These are phyloP conservation scores for Dinomys branickii DNA, from an alignment of 2,113 vertebrate species.

Conservation along the genomic window DNA sequence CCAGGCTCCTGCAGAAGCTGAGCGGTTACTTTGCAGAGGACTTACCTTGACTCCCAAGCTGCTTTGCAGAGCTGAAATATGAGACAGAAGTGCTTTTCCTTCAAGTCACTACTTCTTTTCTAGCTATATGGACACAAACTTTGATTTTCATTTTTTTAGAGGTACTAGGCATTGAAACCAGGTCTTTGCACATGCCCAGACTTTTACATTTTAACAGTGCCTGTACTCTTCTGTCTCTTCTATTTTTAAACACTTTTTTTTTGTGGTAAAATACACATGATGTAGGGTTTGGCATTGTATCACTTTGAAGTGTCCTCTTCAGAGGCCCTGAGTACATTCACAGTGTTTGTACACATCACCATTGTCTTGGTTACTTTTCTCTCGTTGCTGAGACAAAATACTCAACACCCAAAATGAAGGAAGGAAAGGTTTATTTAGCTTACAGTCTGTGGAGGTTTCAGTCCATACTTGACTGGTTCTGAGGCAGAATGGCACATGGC, in stretches of 20 bases:
- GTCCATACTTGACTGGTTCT: no score
- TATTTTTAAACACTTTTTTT: neutral
- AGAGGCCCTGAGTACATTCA: fast-evolving
- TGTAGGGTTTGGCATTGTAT: neutral
- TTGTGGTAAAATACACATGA: neutral
- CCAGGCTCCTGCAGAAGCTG: neutral
- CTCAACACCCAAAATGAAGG: no score
- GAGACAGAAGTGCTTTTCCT: neutral
- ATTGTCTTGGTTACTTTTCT: no score
- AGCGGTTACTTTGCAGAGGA: fast-evolving
- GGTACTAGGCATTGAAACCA: neutral
- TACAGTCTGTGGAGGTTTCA: no score
- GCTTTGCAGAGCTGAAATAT: neutral
- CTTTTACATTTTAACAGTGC: neutral
- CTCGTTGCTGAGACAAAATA: no score
- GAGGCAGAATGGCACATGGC: no score
- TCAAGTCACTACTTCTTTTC: no score
- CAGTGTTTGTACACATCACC: neutral
- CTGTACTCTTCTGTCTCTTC: neutral
- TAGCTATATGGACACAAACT: neutral
- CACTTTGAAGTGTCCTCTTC: neutral
- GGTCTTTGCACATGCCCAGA: no score
- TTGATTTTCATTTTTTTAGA: neutral
- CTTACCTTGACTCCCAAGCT: neutral
- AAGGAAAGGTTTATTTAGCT: no score